Base-by-base conservation (phyloP, 2,113 vertebrate genomes). In the Cathartes aura region DNA sequence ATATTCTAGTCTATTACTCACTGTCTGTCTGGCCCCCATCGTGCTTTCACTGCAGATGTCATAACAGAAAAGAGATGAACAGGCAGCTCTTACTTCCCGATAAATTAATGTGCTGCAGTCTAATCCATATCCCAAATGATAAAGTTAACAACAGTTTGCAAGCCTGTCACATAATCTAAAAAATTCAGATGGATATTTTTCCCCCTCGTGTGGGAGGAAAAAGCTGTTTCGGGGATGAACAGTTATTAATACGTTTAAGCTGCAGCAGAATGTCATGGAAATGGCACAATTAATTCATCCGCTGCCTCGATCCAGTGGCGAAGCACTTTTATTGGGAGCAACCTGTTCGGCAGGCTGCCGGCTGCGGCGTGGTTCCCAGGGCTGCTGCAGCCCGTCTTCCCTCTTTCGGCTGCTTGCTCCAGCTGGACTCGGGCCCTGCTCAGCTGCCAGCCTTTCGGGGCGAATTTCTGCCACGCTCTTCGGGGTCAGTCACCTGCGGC, bases 381-480 rank as follows among this genome's bases (percentile, higher is more conserved):
- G 83, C 93, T 91, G 82, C 91, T 36, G 81, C 76, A 86, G 83
- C 74, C 62, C 42, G 9, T 67, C 86, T 93, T 95, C 80, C 82
- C 80, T 90, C 83, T 68, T 80, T 84, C 23, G 32, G 53, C 87
- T 81, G 92, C 93, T 72, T 8, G 23, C 80, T 97, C 95, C 95
- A 97, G 95, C 97, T 97, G 97, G 97, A 90, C 72, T 82, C 0
- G 2, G 89, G 97, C 95, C 95, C 73, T 6, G 6, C 97, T 98
- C 98, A 98, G 98, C 98, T 98, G 98, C 96, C 93, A 86, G 87
- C 70, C 95, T 95, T 98, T 94, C 45, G 45, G 67, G 83, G 45
- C 3, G 22, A 87, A 90, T 82, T 95, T 94, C 97, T 93, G 93
- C 94, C 19, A 9, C 12, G n/a, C 67, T 19, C 45, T 85, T 62